phyloP scores from a whole-genome alignment of 2,113 vertebrate species.

The Mustela nigripes region DNA sequence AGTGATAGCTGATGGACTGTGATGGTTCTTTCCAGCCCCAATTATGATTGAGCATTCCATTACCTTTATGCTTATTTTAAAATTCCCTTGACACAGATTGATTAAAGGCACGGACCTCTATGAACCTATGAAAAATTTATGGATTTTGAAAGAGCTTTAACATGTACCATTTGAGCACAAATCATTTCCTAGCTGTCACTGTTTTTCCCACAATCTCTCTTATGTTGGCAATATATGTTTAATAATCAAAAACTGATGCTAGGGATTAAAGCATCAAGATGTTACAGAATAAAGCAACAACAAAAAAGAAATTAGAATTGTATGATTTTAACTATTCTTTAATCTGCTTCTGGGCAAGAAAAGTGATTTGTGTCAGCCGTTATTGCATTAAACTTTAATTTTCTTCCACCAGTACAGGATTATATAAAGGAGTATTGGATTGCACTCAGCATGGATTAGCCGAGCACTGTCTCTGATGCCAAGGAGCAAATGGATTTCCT shows the following conservation, averaged over 20 bases:
- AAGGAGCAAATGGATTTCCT: conserved; percentile 91
- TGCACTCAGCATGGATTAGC: conserved; percentile 92
- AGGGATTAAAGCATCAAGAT: conserved; percentile 88
- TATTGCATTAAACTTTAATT: conserved; percentile 94
- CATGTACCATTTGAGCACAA: conserved; percentile 82
- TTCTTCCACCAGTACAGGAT: conserved; percentile 90
- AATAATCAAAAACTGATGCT: conserved; percentile 87
- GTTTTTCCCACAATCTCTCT: conserved; percentile 78
- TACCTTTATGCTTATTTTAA: conserved; percentile 85
- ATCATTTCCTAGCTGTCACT: conserved; percentile 82
- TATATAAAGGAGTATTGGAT: conserved; percentile 92
- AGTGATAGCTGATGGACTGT: conserved; percentile 32
- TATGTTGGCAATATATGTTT: conserved; percentile 83
- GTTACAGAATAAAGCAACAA: conserved; percentile 85
- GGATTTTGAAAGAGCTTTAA: conserved; percentile 84
- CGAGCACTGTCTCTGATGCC: conserved; percentile 88
- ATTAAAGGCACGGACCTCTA: conserved; percentile 83
- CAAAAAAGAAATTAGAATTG: conserved; percentile 88
- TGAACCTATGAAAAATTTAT: conserved; percentile 86
- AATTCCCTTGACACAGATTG: conserved; percentile 84
- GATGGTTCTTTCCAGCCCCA: conserved; percentile 66
- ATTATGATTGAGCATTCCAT: conserved; percentile 82
- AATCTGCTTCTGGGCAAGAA: conserved; percentile 91
- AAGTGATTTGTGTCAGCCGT: conserved; percentile 91
- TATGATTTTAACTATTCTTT: conserved; percentile 91